phyloP scores from a whole-genome alignment of 2,888 invertebrate genomes.

The Therioaphis trifolii region DNA sequence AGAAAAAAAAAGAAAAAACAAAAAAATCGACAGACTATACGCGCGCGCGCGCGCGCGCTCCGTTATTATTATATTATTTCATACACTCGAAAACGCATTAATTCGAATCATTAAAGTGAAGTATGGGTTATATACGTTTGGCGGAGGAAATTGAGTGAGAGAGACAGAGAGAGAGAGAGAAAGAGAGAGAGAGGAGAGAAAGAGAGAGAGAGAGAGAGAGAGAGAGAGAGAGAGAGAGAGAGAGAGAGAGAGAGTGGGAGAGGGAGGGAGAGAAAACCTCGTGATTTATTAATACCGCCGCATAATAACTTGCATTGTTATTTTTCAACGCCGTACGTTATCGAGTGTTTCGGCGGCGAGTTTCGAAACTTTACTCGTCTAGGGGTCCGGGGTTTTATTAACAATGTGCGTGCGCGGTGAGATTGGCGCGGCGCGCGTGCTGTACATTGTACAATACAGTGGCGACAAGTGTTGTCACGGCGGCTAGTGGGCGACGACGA shows the following conservation, averaged over 20 bases:
- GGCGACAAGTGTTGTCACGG: too few species aligned
- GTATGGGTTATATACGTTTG: neutral
- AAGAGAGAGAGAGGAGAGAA: too few species aligned
- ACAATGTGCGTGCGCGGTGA: neutral
- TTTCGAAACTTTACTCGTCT: slow-evolving; percentile 23
- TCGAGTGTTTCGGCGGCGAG: slow-evolving; percentile 33
- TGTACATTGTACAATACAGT: too few species aligned
- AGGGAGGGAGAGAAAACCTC: neutral
- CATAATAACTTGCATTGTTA: slow-evolving; percentile 34
- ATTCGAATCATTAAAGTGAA: slow-evolving; percentile 47
- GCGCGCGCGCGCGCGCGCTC: neutral
- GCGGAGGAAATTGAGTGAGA: too few species aligned
- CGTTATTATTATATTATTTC: neutral
- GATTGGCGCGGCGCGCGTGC: neutral
- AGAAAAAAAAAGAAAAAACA: too few species aligned
- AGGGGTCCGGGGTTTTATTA: slow-evolving; percentile 32
- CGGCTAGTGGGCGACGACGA: neutral
- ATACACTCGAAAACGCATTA: slow-evolving; percentile 40
- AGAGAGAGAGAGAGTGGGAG: too few species aligned
- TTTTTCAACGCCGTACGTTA: slow-evolving; percentile 33
- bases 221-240: too few species aligned
- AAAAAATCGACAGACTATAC: neutral
- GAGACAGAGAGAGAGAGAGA: too few species aligned
- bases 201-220: too few species aligned
- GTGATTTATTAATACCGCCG: slow-evolving; percentile 40